These are phyloP conservation scores for Halocynthia aurantium DNA, from an alignment of 23 tunicate species.

Conservation along the genomic window DNA sequence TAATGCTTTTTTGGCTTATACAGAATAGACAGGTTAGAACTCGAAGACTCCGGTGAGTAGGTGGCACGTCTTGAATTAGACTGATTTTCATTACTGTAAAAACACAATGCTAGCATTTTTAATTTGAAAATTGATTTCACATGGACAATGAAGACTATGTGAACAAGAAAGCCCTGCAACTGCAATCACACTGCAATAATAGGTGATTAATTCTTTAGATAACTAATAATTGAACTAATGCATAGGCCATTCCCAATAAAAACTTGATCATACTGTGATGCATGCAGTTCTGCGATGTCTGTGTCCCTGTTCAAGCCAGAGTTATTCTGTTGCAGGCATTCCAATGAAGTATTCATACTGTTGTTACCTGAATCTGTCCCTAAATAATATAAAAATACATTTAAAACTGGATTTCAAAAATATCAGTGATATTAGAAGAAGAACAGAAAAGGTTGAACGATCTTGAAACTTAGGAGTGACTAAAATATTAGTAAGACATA, in stretches of 20 bases:
- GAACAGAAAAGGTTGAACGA: too few relatives aligned
- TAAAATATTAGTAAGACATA: too few relatives aligned
- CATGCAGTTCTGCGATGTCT: conserved; percentile 20
- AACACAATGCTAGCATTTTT: neutral
- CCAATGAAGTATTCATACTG: conserved; percentile 32
- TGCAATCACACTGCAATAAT: neutral
- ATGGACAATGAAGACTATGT: neutral
- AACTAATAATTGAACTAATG: neutral
- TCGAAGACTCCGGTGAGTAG: neutral
- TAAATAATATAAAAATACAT: neutral
- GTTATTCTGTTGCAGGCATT: conserved; percentile 10
- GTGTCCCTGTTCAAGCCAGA: neutral
- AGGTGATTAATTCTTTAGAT: neutral
- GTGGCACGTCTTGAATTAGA: conserved; percentile 5
- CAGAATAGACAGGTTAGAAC: conserved; percentile 16
- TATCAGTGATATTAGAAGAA: too few relatives aligned
- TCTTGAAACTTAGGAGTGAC: too few relatives aligned
- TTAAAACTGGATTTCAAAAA: too few relatives aligned
- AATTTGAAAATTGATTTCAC: neutral
- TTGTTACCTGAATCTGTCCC: conserved; percentile 39
- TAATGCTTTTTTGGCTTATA: conserved; percentile 70
- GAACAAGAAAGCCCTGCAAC: neutral
- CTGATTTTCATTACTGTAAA: conserved; percentile 12
- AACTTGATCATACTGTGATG: conserved; percentile 21
- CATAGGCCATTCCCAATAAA: too few relatives aligned